Evolutionary conservation across 2,797 vertebrate genomes (phyloP).

Genomic region (Philypnodon macrostomus): DNA sequence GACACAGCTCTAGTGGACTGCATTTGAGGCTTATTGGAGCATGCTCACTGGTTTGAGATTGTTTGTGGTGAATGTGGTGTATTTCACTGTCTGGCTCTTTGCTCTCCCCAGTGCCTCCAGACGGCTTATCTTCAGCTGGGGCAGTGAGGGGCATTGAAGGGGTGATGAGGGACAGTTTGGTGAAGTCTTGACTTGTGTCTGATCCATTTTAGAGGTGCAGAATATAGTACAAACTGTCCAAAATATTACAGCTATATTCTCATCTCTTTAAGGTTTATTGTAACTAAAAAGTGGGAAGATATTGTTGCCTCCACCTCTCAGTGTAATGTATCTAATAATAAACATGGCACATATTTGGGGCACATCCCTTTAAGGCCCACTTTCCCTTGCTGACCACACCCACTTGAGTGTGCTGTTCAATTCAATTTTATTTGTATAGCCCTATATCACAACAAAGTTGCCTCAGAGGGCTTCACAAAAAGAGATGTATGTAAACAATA

Average conservation of each 20-base stretch:
- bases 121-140: constrained; percentile 58
- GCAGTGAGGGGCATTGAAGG: constrained; percentile 23
- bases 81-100: constrained; percentile 20
- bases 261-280: too few relatives aligned
- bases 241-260: background rate
- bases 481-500: too few relatives aligned
- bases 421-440: too few relatives aligned
- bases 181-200: constrained; percentile 38
- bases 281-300: too few relatives aligned
- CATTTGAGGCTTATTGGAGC: constrained; percentile 56
- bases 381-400: too few relatives aligned
- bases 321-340: too few relatives aligned
- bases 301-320: too few relatives aligned
- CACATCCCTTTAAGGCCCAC: too few relatives aligned
- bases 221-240: constrained; percentile 20
- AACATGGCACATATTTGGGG: too few relatives aligned
- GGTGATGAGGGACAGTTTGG: constrained; percentile 55
- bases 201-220: constrained; percentile 1
- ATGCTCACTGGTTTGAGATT: constrained; percentile 47
- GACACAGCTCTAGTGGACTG: constrained; percentile 21
- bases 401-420: too few relatives aligned
- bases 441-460: too few relatives aligned
- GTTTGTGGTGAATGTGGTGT: constrained; percentile 43
- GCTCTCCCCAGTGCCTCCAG: constrained; percentile 34
- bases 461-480: too few relatives aligned